phyloP scores from a whole-genome alignment of 2,113 vertebrate species.

The Canis aureus region DNA sequence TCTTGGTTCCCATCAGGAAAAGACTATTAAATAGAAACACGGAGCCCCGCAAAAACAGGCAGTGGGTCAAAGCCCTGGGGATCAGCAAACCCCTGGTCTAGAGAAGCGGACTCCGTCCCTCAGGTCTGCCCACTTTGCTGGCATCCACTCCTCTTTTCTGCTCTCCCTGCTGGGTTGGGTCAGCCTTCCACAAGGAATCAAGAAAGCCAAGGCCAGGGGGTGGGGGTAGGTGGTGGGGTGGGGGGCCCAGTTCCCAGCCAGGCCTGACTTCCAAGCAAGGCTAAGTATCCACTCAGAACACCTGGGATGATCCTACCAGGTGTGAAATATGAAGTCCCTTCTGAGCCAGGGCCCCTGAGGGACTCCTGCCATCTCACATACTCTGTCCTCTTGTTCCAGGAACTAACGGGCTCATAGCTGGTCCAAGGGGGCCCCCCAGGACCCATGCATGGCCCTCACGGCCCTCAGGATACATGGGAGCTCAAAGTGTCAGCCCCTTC shows the following conservation, averaged over 20 bases:
- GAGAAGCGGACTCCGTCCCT: background rate
- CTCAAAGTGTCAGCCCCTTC: background rate
- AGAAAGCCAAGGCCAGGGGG: background rate
- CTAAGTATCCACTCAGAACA: background rate
- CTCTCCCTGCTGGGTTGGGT: background rate
- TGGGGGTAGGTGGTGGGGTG: too few relatives aligned
- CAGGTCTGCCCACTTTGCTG: background rate
- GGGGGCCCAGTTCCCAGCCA: background rate
- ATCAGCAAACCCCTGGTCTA: background rate
- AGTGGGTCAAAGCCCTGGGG: background rate
- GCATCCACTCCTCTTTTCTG: background rate
- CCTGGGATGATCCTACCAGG: background rate
- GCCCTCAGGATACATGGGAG: too few relatives aligned
- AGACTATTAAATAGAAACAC: background rate
- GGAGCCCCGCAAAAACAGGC: background rate
- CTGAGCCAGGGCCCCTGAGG: background rate
- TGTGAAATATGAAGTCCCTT: background rate
- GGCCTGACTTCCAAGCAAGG: background rate
- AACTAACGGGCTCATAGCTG: background rate
- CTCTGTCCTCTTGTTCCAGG: background rate
- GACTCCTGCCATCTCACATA: background rate
- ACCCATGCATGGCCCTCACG: too few relatives aligned
- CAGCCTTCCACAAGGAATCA: background rate
- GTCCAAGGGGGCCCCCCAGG: background rate
- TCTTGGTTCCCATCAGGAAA: background rate